Conservation (phyloP, 2,888 invertebrate genomes). For the Cistogaster globosa region DNA sequence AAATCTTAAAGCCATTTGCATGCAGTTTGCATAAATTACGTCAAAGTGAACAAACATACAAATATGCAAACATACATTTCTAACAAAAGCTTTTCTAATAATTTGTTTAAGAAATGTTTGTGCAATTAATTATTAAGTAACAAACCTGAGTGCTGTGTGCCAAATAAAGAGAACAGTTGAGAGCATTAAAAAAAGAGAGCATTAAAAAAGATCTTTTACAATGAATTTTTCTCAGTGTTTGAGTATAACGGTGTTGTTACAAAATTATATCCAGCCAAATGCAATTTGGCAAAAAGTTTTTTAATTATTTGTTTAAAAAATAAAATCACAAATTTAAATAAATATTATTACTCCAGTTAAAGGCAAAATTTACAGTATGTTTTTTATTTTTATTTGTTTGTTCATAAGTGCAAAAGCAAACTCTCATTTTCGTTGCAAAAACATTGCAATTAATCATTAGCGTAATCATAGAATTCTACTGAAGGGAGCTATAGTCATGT, state of each 20-base stretch:
- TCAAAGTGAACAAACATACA: not conserved
- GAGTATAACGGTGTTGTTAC: not conserved
- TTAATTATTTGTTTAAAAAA: not conserved
- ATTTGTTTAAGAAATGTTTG: conserved; percentile 25
- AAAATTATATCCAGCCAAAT: not conserved
- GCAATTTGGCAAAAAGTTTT: too few species aligned
- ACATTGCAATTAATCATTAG: not conserved
- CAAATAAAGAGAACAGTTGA: not conserved
- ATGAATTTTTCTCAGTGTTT: not conserved
- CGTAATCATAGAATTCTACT: too few species aligned
- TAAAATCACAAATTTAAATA: conserved; percentile 16
- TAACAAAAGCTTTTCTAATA: conserved; percentile 17
- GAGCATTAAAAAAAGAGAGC: not conserved
- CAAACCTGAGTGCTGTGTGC: conserved; percentile 1
- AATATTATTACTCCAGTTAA: conserved; percentile 27
- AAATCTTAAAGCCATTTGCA: conserved; percentile 4
- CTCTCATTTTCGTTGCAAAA: conserved; percentile 35
- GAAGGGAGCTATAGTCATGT: too few species aligned
- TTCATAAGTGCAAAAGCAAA: conserved; percentile 1
- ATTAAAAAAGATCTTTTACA: not conserved
- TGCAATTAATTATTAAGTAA: conserved; percentile 49
- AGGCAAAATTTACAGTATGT: not conserved
- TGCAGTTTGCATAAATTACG: conserved; percentile 35
- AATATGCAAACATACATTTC: too few species aligned
- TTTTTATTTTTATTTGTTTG: not conserved